A percentile compares a stretch with the other conserved stretches of the same genome.
Evolutionary conservation across 2,888 invertebrate species (phyloP).

Genomic region (Folsomia manolachei): DNA sequence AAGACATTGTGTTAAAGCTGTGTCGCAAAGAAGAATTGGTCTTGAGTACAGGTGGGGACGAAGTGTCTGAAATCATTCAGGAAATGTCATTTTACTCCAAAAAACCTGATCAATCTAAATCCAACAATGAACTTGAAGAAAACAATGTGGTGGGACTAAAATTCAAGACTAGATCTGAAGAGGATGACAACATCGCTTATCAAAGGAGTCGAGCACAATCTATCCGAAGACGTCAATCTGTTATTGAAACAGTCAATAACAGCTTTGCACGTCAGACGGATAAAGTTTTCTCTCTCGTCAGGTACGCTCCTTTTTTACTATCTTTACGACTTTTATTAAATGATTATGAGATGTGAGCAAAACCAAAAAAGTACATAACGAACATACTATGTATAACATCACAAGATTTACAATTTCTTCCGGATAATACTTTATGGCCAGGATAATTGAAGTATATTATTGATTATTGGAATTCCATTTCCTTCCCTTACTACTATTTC

Average conservation of each 20-base stretch:
- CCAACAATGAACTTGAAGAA: slow-evolving; percentile 4
- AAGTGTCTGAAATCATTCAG: slow-evolving; percentile 14
- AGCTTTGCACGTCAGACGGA: background rate
- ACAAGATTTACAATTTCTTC: too few relatives aligned
- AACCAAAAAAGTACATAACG: too few relatives aligned
- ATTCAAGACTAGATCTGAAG: slow-evolving; percentile 24
- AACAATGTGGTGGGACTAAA: slow-evolving; percentile 25
- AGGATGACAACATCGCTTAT: slow-evolving; percentile 13
- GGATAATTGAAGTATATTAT: too few relatives aligned
- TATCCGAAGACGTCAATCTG: slow-evolving; percentile 10
- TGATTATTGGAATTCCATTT: too few relatives aligned
- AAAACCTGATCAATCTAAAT: slow-evolving; percentile 5
- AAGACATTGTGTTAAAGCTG: slow-evolving; percentile 13
- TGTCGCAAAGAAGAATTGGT: background rate
- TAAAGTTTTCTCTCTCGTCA: background rate
- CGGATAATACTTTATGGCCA: too few relatives aligned
- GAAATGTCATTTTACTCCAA: slow-evolving; percentile 32
- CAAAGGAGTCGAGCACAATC: background rate
- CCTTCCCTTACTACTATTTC: too few relatives aligned
- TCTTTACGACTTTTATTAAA: too few relatives aligned
- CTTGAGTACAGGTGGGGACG: background rate
- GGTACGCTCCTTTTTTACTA: too few relatives aligned
- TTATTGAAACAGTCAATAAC: slow-evolving; percentile 26
- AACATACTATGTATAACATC: too few relatives aligned
- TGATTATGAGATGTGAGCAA: too few relatives aligned